Evolutionary conservation across 2,113 vertebrate genomes (phyloP), one percentile per base, ranked within the genome.

Genomic region (Actinemys pallida): DNA sequence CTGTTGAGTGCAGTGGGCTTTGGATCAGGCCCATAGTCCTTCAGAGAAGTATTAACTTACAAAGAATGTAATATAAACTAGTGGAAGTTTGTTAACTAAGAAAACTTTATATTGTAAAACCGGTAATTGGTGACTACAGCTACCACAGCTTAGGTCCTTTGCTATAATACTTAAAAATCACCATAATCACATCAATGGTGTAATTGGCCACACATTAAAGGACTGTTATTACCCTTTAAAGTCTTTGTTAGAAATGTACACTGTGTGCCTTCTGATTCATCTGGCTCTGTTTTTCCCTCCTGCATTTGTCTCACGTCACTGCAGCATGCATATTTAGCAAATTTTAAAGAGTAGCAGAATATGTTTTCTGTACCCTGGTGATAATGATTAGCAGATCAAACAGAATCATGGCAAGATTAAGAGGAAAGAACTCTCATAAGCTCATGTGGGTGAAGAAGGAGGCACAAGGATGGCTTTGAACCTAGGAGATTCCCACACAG

Each of bases 361-460:
- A 0, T 0, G 2, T 9, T 92, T 96, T 94, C 8, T 13, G 2
- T 84, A 78, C 2, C 16, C 19, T 86, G 35, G 3, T 89, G 13
- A 69, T 91, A 90, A 84, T 87, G 10, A 84, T 88, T 85, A 86
- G 65, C 47, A 93, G 72, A 92, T 92, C 6, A 94, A 97, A 94
- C 13, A 95, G 69, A 97, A 52, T 7, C 84, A 31, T 31, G 47
- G 2, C 54, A 91, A n/a, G 3, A 92, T 88, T 76, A 69, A 94
- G 83, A 96, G 75, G 5, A 49, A 7, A 69, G 25, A 2, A 78
- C 2, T 90, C 1, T 87, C 31, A 87, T 13, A 92, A 90, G 5
- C 8, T n/a, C 0, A 82, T 69, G 31, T 78, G 1, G 35, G 19
- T 54, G 31, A 93, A 42, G n/a, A 90, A 82, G 22, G 14, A 87